These are phyloP conservation scores for Hyaena hyaena DNA, from an alignment of 2,113 vertebrate genomes.

Conservation along the genomic window DNA sequence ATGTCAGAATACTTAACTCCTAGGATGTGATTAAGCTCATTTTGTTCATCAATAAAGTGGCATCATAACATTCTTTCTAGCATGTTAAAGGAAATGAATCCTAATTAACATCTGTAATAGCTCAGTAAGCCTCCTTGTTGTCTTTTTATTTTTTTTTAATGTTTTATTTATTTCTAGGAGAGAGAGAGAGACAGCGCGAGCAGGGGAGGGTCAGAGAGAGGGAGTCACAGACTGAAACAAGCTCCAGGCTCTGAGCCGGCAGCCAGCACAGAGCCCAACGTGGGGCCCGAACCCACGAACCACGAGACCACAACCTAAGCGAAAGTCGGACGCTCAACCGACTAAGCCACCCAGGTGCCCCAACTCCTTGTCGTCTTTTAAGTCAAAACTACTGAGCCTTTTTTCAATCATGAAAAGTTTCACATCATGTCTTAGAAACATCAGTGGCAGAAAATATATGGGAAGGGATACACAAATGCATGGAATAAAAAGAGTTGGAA, in stretches of 20 bases:
- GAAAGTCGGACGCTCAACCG: no score
- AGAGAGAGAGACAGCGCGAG: no score
- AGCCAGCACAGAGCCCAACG: no score
- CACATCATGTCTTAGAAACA: conserved; percentile 7
- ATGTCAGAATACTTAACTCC: conserved; percentile 18
- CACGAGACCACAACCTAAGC: no score
- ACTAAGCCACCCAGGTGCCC: no score
- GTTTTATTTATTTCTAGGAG: no score
- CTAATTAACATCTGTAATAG: conserved; percentile 55
- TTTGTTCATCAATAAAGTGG: conserved; percentile 54
- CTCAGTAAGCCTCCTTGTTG: neutral
- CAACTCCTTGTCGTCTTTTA: neutral
- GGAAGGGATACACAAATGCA: neutral
- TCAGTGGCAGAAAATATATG: neutral
- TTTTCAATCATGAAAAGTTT: neutral
- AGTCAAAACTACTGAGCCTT: neutral
- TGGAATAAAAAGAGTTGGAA: neutral
- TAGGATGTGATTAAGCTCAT: conserved; percentile 44
- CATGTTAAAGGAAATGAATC: conserved; percentile 48
- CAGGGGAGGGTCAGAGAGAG: no score
- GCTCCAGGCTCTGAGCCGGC: no score
- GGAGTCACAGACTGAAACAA: no score
- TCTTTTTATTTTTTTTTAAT: neutral
- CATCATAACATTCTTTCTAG: conserved; percentile 32
- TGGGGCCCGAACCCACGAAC: no score